Evolutionary conservation across 2,888 invertebrate genomes (phyloP).

Genomic region (Lobophora halterata): DNA sequence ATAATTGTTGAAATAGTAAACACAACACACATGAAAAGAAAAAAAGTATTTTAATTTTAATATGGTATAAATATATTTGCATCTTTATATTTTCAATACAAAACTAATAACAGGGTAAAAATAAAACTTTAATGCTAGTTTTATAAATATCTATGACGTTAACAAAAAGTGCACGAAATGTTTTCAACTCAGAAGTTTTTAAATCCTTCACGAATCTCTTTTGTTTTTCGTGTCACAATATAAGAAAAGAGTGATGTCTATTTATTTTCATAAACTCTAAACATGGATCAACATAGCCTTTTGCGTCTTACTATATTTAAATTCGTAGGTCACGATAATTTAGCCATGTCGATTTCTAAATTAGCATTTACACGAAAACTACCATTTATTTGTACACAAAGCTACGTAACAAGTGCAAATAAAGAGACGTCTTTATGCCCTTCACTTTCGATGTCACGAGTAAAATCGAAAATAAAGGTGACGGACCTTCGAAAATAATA

Average conservation of each 20-base stretch:
- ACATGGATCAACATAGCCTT: background rate
- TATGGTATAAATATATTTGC: too few relatives aligned
- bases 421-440: conserved; percentile 4
- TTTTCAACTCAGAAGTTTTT: too few relatives aligned
- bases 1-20: background rate
- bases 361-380: conserved; percentile 33
- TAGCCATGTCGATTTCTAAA: conserved; percentile 33
- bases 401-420: conserved; percentile 20
- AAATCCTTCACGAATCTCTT: too few relatives aligned
- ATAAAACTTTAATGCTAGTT: too few relatives aligned
- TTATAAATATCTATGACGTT: too few relatives aligned
- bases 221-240: too few relatives aligned
- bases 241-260: too few relatives aligned
- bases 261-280: background rate
- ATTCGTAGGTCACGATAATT: conserved; percentile 13
- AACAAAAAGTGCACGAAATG: too few relatives aligned
- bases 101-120: too few relatives aligned
- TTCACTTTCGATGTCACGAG: conserved; percentile 10
- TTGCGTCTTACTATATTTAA: conserved; percentile 7
- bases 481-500: too few relatives aligned
- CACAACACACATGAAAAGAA: conserved; percentile 7
- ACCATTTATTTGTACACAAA: conserved; percentile 25
- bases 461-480: background rate
- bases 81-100: too few relatives aligned
- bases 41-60: too few relatives aligned